A percentile compares a stretch with the other conserved stretches of the same genome.
These are phyloP conservation scores for Physella acuta DNA, from an alignment of 1,140 invertebrate species.

Conservation along the genomic window DNA sequence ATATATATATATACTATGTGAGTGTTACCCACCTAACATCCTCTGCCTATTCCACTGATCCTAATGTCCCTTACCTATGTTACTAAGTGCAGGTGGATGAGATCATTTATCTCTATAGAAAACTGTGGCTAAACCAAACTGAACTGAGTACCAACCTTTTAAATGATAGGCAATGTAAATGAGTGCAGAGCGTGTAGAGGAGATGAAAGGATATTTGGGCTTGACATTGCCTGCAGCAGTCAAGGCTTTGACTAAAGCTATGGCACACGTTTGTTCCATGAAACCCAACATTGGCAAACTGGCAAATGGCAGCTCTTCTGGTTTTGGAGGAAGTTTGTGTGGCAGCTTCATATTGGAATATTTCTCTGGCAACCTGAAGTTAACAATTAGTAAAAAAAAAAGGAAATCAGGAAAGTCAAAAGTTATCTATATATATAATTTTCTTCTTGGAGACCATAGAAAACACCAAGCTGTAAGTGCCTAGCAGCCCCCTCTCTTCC, in stretches of 20 bases:
- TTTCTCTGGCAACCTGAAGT: conserved; percentile 53
- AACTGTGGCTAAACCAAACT: no score
- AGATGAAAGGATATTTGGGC: conserved; percentile 61
- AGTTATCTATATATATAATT: no score
- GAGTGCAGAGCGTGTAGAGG: conserved; percentile 53
- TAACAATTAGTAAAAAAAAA: neutral
- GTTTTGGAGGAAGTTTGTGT: conserved; percentile 60
- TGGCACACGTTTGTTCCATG: conserved; percentile 59
- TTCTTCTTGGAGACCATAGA: no score
- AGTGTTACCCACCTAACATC: no score
- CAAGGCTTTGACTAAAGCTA: conserved; percentile 54
- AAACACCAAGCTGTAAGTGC: no score
- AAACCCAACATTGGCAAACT: conserved; percentile 60
- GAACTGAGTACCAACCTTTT: no score
- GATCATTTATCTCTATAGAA: no score
- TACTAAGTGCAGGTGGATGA: no score
- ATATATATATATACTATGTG: no score
- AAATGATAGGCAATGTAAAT: conserved; percentile 60
- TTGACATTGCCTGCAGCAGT: conserved; percentile 58
- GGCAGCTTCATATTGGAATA: conserved; percentile 55
- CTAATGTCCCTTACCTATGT: no score
- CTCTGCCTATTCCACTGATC: no score
- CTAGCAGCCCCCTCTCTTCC: no score
- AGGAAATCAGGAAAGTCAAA: neutral
- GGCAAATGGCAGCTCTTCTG: conserved; percentile 45